phyloP scores from a whole-genome alignment of 2,113 vertebrate genomes.

The Platichthys stellatus region DNA sequence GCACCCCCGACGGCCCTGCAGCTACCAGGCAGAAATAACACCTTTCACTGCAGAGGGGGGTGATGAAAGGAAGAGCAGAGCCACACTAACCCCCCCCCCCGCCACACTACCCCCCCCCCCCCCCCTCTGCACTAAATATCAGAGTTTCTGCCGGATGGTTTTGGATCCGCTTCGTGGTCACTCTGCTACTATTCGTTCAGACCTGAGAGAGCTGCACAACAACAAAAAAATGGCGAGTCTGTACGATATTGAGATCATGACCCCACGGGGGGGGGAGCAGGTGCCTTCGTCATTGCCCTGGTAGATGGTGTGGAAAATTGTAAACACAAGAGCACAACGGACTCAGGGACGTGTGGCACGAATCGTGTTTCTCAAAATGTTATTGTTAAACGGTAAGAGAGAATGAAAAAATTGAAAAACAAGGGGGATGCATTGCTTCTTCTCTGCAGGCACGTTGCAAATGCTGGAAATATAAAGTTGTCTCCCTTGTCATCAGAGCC shows the following conservation, averaged over 20 bases:
- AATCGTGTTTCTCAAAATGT: slow-evolving; percentile 50
- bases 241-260: slow-evolving; percentile 65
- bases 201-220: slow-evolving; percentile 19
- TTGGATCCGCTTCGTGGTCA: slow-evolving; percentile 29
- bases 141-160: slow-evolving; percentile 3
- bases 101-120: slow-evolving; percentile 6
- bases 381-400: slow-evolving; percentile 49
- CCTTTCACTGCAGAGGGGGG: slow-evolving; percentile 39
- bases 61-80: slow-evolving; percentile 45
- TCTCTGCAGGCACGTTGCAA: neutral
- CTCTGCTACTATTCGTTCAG: slow-evolving; percentile 24
- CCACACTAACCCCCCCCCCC: neutral
- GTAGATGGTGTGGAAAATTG: slow-evolving; percentile 53
- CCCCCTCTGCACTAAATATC: slow-evolving; percentile 19
- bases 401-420: slow-evolving; percentile 28
- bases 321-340: slow-evolving; percentile 3
- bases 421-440: neutral
- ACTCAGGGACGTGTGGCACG: slow-evolving; percentile 31
- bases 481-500: slow-evolving; percentile 62
- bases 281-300: neutral
- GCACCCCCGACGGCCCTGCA: slow-evolving; percentile 36
- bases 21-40: slow-evolving; percentile 54
- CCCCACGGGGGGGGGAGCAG: slow-evolving; percentile 29
- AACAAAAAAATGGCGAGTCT: slow-evolving; percentile 20
- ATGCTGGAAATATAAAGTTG: slow-evolving; percentile 53